These are phyloP conservation scores for Anoplophora glabripennis DNA, from an alignment of 1,140 invertebrate species.

Conservation along the genomic window DNA sequence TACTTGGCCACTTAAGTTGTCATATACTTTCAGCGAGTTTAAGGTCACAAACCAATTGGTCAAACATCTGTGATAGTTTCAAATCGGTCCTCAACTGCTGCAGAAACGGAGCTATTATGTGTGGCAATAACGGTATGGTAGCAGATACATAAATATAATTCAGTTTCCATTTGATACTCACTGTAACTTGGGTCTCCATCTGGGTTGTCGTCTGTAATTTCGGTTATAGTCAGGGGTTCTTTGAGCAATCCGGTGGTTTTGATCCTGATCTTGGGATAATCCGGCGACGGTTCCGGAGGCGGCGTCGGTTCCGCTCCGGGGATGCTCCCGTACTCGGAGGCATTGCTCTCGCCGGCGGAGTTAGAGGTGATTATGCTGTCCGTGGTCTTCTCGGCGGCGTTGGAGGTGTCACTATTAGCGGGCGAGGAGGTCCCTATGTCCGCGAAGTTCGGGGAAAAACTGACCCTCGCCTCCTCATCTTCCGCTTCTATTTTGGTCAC, in stretches of 20 bases:
- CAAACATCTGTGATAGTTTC: too few relatives aligned
- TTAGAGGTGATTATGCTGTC: conserved; percentile 10
- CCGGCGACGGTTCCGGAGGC: conserved; percentile 37
- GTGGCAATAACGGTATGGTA: too few relatives aligned
- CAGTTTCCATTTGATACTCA: conserved; percentile 12
- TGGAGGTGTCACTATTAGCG: conserved; percentile 2
- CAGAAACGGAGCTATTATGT: too few relatives aligned
- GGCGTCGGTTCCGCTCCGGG: conserved; percentile 41
- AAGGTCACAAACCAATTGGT: too few relatives aligned
- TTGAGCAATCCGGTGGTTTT: conserved; percentile 44
- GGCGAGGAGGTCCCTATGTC: neutral
- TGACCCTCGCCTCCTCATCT: conserved; percentile 8
- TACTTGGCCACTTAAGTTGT: too few relatives aligned
- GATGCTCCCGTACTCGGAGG: conserved; percentile 30
- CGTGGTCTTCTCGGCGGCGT: neutral
- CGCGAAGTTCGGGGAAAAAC: conserved; percentile 1
- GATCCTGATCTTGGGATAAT: conserved; percentile 45
- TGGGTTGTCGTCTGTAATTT: conserved; percentile 43
- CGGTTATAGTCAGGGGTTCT: conserved; percentile 42
- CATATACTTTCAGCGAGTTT: too few relatives aligned
- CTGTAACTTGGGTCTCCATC: conserved; percentile 32
- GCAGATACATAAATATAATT: too few relatives aligned
- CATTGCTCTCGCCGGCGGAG: conserved; percentile 17
- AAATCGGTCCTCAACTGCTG: too few relatives aligned
- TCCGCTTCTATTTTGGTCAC: neutral